Percentiles rank a stretch among this genome's conserved stretches.
Evolutionary conservation across 2,113 vertebrate species (phyloP).

Genomic region (Rhea pennata): DNA sequence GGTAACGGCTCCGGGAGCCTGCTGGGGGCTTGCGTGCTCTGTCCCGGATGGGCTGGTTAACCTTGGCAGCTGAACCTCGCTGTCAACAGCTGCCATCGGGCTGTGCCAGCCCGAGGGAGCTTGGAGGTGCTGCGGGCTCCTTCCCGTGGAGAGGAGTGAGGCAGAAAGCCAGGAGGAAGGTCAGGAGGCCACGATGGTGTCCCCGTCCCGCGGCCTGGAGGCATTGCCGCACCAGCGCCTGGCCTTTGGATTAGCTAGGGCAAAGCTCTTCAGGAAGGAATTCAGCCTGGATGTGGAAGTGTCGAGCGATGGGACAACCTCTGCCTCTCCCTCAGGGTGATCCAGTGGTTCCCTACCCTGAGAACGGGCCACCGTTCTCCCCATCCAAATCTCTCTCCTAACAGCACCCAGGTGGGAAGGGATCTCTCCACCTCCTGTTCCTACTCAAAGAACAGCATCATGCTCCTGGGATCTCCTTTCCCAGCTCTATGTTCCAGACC

Average conservation of each 20-base stretch:
- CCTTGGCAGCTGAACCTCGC: neutral
- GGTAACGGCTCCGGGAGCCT: neutral
- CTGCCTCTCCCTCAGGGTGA: neutral
- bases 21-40: no score
- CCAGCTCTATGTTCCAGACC: neutral
- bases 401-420: neutral
- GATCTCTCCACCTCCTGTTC: neutral
- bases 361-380: neutral
- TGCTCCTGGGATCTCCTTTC: neutral
- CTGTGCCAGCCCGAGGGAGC: no score
- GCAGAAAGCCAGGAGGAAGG: no score
- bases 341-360: neutral
- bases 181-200: no score
- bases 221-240: neutral
- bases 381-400: no score
- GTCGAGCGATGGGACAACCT: neutral
- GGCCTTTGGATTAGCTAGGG: neutral
- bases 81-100: neutral
- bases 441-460: neutral
- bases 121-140: no score
- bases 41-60: accelerated
- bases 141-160: no score
- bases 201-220: no score
- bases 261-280: neutral
- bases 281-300: neutral